Percentiles rank a stretch among this genome's conserved stretches.
Conservation (phyloP, 1,140 invertebrate genomes). For the Heliothis subflexa region DNA sequence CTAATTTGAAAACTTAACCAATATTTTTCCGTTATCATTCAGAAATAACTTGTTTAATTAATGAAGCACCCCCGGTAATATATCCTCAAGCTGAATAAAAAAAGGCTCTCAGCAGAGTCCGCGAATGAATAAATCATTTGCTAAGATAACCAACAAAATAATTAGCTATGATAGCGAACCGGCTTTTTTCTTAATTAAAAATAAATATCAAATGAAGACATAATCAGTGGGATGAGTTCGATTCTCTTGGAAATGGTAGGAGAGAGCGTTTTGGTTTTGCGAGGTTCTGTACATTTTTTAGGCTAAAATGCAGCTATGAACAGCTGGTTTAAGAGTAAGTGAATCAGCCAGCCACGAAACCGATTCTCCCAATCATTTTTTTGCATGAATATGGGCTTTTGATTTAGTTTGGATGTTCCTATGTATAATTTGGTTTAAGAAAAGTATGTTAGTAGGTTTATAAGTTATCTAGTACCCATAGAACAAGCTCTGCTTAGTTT, state of each 20-base stretch:
- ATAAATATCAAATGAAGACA: conserved; percentile 76
- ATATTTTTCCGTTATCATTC: conserved; percentile 48
- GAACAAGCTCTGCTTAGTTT: too few relatives aligned
- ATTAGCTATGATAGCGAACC: conserved; percentile 59
- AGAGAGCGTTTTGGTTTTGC: background rate
- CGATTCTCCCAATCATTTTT: too few relatives aligned
- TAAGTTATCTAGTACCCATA: too few relatives aligned
- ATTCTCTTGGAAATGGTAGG: conserved; percentile 27
- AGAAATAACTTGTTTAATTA: conserved; percentile 57
- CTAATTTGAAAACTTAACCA: conserved; percentile 34
- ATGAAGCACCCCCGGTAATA: conserved; percentile 55
- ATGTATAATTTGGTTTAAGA: too few relatives aligned
- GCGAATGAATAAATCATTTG: conserved; percentile 65
- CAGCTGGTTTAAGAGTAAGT: too few relatives aligned
- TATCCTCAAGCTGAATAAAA: conserved; percentile 56
- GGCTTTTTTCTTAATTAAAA: conserved; percentile 76
- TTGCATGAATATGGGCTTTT: too few relatives aligned
- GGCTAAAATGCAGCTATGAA: background rate
- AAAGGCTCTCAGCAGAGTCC: conserved; percentile 44
- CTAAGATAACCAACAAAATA: conserved; percentile 66
- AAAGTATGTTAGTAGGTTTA: too few relatives aligned
- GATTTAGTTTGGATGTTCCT: too few relatives aligned
- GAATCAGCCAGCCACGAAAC: too few relatives aligned
- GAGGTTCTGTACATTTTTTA: conserved; percentile 13
- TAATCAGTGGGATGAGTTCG: conserved; percentile 63